Evolutionary conservation across 1,140 invertebrate genomes (phyloP).

Genomic region (Penaeus japonicus): DNA sequence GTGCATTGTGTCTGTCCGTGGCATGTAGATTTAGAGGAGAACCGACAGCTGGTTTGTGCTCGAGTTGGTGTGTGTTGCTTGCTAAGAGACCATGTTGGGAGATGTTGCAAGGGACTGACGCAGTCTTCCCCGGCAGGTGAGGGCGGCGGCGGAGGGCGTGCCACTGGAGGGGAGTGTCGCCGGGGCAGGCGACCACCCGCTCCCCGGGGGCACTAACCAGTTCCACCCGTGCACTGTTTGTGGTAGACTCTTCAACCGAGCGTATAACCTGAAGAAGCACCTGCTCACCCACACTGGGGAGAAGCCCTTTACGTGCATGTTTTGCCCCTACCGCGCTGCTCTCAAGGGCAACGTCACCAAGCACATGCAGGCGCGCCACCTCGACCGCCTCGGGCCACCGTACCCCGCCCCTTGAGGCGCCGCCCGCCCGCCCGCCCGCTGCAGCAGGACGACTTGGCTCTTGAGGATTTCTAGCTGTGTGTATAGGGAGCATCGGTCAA

Average conservation of each 20-base stretch:
- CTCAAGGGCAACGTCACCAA: constrained; percentile 54
- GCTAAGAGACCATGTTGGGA: background rate
- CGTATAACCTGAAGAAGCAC: constrained; percentile 61
- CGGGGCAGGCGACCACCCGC: background rate
- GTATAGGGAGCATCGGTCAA: too few species aligned
- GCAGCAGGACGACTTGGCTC: too few species aligned
- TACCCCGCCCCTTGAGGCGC: constrained; percentile 13
- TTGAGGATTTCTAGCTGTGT: too few species aligned
- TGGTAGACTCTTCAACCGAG: constrained; percentile 50
- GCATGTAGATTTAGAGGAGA: too few species aligned
- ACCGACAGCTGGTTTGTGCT: too few species aligned
- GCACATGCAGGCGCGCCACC: constrained; percentile 45
- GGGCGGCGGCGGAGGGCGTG: constrained; percentile 22
- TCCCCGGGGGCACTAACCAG: background rate
- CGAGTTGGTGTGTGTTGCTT: too few species aligned
- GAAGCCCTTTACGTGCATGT: constrained; percentile 61
- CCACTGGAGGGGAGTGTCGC: constrained; percentile 22
- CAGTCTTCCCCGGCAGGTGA: constrained; percentile 38
- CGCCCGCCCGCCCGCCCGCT: too few species aligned
- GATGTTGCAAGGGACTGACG: constrained; percentile 30
- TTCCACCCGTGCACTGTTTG: constrained; percentile 43
- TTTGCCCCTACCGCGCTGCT: constrained; percentile 74
- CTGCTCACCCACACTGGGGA: constrained; percentile 70
- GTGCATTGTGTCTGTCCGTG: too few species aligned
- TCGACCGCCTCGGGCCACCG: constrained; percentile 17